Evolutionary conservation across 2,113 vertebrate species (phyloP).

Genomic region (Ammodramus savannarum): DNA sequence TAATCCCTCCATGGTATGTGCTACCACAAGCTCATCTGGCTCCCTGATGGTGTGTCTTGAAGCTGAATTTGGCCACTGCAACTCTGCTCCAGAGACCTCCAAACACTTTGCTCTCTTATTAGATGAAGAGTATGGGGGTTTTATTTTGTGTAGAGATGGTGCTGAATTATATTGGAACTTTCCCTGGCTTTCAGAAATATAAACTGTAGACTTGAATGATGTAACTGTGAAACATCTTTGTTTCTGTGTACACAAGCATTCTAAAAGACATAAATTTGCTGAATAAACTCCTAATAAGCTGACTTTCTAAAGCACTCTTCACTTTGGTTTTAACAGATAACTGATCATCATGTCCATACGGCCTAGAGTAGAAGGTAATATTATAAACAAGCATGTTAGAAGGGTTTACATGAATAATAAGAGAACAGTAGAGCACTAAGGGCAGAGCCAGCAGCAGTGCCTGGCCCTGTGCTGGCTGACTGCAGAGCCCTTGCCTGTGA

Average conservation of each 20-base stretch:
- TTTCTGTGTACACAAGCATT: neutral
- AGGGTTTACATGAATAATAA: neutral
- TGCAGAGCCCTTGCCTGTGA: neutral
- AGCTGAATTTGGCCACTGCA: neutral
- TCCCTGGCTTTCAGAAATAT: neutral
- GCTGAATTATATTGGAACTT: neutral
- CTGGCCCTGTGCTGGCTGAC: neutral
- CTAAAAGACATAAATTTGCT: neutral
- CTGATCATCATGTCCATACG: rapidly evolving
- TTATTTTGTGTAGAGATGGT: neutral
- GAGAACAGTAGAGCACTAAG: neutral
- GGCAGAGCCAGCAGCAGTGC: neutral
- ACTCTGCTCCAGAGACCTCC: neutral
- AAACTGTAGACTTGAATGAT: neutral
- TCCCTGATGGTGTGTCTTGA: neutral
- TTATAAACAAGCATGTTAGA: neutral
- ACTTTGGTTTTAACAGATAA: neutral
- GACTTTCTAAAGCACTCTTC: neutral
- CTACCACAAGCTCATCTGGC: neutral
- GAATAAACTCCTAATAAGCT: neutral
- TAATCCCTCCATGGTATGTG: neutral
- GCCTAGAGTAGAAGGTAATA: neutral
- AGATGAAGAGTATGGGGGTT: neutral
- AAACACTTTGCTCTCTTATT: neutral
- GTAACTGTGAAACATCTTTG: neutral